Conservation (phyloP, 2,797 vertebrate species). For the Xerus rutilus region DNA sequence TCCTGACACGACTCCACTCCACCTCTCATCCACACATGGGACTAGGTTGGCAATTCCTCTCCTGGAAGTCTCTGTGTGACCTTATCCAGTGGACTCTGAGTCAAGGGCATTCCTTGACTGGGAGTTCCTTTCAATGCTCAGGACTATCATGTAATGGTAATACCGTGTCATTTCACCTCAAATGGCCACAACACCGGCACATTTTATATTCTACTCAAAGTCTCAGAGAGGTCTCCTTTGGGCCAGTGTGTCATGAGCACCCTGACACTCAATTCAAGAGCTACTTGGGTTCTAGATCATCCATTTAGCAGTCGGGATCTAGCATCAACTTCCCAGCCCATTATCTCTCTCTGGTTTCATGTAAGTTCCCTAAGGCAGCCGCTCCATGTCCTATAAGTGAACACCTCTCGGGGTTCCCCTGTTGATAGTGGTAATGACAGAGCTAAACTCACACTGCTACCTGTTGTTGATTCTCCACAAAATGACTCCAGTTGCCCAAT, state of each 20-base stretch:
- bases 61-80: neutral
- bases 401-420: neutral
- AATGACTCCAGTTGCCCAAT: too few relatives aligned
- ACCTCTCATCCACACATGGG: too few relatives aligned
- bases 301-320: neutral
- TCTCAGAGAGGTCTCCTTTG: neutral
- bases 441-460: neutral
- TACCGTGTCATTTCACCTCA: neutral
- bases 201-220: neutral
- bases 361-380: neutral
- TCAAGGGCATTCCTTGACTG: neutral
- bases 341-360: neutral
- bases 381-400: rapidly evolving
- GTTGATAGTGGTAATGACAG: rapidly evolving
- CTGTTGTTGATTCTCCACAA: neutral
- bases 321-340: neutral
- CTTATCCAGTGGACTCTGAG: neutral
- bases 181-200: too few relatives aligned
- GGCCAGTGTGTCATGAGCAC: too few relatives aligned
- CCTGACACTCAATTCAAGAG: neutral
- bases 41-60: neutral
- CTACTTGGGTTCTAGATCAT: neutral
- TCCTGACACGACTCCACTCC: neutral
- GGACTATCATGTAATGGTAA: too few relatives aligned
- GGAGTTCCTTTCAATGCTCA: neutral